These are phyloP conservation scores for Ametastegia equiseti DNA, from an alignment of 2,888 invertebrate species.

Conservation along the genomic window DNA sequence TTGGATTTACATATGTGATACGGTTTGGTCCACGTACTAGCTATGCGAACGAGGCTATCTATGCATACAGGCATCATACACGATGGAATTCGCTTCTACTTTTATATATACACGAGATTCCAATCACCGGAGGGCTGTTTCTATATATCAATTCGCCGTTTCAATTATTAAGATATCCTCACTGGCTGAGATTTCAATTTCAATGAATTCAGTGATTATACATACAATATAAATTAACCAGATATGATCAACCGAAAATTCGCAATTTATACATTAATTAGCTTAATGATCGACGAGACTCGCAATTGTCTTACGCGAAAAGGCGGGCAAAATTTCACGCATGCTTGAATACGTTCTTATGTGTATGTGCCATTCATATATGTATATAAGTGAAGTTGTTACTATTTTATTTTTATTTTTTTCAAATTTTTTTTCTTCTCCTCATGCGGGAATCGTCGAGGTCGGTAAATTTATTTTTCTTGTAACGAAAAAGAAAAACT, in stretches of 20 bases:
- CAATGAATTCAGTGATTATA: conserved; percentile 1
- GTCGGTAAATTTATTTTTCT: conserved; percentile 29
- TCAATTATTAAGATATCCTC: conserved; percentile 25
- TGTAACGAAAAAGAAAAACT: not conserved
- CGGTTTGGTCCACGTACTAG: not conserved
- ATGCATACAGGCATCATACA: not conserved
- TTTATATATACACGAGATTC: conserved; percentile 9
- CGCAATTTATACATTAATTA: too few species aligned
- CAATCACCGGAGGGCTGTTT: conserved; percentile 28
- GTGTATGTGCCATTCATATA: too few species aligned
- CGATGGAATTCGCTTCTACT: not conserved
- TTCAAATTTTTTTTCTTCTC: not conserved
- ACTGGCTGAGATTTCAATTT: not conserved
- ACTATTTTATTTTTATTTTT: not conserved
- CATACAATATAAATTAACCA: not conserved
- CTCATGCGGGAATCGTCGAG: not conserved
- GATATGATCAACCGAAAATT: not conserved
- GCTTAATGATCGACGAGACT: not conserved
- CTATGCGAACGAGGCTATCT: not conserved
- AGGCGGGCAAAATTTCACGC: not conserved
- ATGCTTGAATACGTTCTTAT: not conserved
- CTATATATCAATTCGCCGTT: conserved; percentile 33
- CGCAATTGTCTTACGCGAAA: not conserved
- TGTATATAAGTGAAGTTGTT: not conserved
- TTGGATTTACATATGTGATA: not conserved